Evolutionary conservation across 1,140 invertebrate genomes (phyloP).

Genomic region (Andrena cerasifolii): DNA sequence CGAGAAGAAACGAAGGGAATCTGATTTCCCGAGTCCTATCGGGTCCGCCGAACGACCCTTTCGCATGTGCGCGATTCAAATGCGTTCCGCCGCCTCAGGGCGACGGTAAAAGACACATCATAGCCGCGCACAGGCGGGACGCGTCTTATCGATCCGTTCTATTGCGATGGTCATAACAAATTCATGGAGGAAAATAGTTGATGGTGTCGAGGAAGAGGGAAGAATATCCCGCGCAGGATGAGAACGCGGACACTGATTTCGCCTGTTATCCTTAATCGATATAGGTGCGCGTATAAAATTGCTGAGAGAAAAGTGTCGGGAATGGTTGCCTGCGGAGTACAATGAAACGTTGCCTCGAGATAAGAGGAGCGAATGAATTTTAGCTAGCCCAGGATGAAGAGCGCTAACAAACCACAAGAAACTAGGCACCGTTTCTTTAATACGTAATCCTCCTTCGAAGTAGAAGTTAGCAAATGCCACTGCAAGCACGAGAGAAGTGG

Average conservation of each 20-base stretch:
- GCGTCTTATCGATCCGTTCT: slow-evolving; percentile 53
- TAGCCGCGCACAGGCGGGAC: slow-evolving; percentile 34
- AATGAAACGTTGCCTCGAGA: background rate
- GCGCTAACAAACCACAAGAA: too few species aligned
- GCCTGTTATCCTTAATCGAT: too few species aligned
- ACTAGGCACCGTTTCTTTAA: too few species aligned
- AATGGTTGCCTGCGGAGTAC: background rate
- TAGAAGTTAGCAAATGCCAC: too few species aligned
- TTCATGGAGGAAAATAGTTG: slow-evolving; percentile 41
- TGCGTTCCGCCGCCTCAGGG: slow-evolving; percentile 25
- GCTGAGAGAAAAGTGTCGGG: background rate
- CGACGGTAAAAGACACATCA: slow-evolving; percentile 44
- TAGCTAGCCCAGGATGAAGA: too few species aligned
- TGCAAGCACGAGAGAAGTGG: too few species aligned
- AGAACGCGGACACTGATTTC: slow-evolving; percentile 29
- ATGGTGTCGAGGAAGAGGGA: background rate
- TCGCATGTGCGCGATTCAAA: slow-evolving; percentile 16
- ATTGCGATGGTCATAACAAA: slow-evolving; percentile 47
- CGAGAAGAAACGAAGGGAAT: slow-evolving; percentile 6
- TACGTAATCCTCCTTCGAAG: too few species aligned
- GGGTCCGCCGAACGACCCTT: slow-evolving; percentile 3
- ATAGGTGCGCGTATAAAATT: background rate
- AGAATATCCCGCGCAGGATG: background rate
- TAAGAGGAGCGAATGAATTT: background rate
- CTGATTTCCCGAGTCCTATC: slow-evolving; percentile 7